phyloP scores from a whole-genome alignment of 1,140 invertebrate species.

The Centruroides sculpturatus region DNA sequence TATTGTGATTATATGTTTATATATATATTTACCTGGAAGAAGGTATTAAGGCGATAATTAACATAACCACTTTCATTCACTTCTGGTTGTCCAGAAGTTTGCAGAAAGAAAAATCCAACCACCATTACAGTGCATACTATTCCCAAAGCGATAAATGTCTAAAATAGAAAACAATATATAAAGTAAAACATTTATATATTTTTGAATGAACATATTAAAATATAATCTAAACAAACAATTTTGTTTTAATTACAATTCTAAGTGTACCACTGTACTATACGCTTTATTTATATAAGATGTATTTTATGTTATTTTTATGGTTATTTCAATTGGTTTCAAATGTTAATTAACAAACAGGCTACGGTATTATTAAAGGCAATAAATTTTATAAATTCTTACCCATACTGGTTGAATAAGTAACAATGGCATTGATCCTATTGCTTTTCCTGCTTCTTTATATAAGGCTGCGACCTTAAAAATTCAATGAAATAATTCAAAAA shows the following conservation, averaged over 20 bases:
- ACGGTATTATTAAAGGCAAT: no score
- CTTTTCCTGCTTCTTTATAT: constrained; percentile 60
- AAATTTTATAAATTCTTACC: constrained; percentile 31
- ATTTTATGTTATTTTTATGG: no score
- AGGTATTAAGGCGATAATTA: constrained; percentile 34
- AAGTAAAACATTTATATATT: no score
- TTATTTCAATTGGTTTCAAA: no score
- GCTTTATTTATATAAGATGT: no score
- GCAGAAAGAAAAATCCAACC: constrained; percentile 43
- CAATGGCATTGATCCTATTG: constrained; percentile 48
- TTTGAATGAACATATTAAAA: no score
- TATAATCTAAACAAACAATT: no score
- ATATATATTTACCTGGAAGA: constrained; percentile 33
- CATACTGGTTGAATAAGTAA: constrained; percentile 58
- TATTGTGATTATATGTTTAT: constrained; percentile 23
- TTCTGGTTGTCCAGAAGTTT: constrained; percentile 42
- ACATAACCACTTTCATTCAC: constrained; percentile 29
- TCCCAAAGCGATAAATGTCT: constrained; percentile 47
- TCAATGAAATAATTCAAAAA: not conserved
- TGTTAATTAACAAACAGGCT: not conserved
- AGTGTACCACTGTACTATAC: no score
- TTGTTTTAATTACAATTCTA: no score
- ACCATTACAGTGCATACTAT: constrained; percentile 41
- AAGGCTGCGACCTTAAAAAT: constrained; percentile 14
- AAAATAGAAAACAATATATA: constrained; percentile 12